Conservation (phyloP, 2,888 invertebrate species). For the Polydrusus cervinus region DNA sequence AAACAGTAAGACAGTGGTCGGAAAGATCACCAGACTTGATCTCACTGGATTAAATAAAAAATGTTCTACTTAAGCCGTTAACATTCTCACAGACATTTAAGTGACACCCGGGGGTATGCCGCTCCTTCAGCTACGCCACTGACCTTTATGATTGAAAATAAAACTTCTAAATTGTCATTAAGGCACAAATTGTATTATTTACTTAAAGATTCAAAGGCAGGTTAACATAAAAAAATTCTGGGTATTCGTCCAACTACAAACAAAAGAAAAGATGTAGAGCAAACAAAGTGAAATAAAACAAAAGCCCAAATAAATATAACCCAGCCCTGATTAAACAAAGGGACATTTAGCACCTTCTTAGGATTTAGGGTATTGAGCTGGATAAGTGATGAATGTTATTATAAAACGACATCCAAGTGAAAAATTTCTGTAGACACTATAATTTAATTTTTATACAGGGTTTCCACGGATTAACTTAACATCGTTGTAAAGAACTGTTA, state of each 20-base stretch:
- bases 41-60: too few species aligned
- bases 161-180: slow-evolving; percentile 38
- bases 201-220: slow-evolving; percentile 25
- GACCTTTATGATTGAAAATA: slow-evolving; percentile 38
- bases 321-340: slow-evolving; percentile 23
- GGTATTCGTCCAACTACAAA: slow-evolving; percentile 25
- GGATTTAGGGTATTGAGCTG: slow-evolving; percentile 19
- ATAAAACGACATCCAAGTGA: not conserved
- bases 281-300: slow-evolving; percentile 40
- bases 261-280: slow-evolving; percentile 27
- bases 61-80: too few species aligned
- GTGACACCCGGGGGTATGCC: too few species aligned
- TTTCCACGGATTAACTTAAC: too few species aligned
- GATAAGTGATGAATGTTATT: not conserved
- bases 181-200: slow-evolving; percentile 39
- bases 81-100: too few species aligned
- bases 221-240: slow-evolving; percentile 24
- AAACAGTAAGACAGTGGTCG: too few species aligned
- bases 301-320: slow-evolving; percentile 39
- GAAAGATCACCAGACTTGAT: too few species aligned
- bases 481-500: too few species aligned
- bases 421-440: too few species aligned
- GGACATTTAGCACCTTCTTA: slow-evolving; percentile 25
- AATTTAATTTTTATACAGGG: too few species aligned
- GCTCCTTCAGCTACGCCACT: too few species aligned